Evolutionary conservation across 1,140 invertebrate genomes (phyloP).

Genomic region (Cydia fagiglandana): DNA sequence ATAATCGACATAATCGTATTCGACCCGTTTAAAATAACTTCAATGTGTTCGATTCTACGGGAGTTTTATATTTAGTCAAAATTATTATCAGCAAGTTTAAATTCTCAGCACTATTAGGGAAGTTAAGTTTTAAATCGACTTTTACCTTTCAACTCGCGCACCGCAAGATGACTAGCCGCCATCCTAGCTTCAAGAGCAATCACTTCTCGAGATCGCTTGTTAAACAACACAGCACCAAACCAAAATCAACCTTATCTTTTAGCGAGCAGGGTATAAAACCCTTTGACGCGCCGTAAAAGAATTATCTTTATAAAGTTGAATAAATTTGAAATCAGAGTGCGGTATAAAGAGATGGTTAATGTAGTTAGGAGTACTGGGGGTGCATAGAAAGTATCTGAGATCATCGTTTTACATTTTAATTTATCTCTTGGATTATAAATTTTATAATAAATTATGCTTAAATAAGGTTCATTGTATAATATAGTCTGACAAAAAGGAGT

Average conservation of each 20-base stretch:
- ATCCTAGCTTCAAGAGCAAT: background rate
- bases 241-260: background rate
- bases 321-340: slow-evolving; percentile 23
- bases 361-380: slow-evolving; percentile 8
- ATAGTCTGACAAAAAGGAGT: too few species aligned
- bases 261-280: background rate
- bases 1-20: too few species aligned
- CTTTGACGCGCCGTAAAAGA: background rate
- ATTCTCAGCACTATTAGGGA: background rate
- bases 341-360: slow-evolving; percentile 4
- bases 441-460: too few species aligned
- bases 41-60: too few species aligned
- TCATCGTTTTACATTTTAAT: background rate
- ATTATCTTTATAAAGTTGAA: slow-evolving; percentile 23
- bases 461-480: too few species aligned
- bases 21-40: too few species aligned
- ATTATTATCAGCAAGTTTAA: too few species aligned
- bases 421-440: too few species aligned
- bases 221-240: background rate
- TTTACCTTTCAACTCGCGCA: background rate
- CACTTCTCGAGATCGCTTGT: background rate
- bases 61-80: too few species aligned
- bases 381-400: background rate
- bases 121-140: background rate
- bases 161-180: background rate